Base-by-base conservation (phyloP, 2,888 invertebrate species). In the Drosophila stalkeri region DNA sequence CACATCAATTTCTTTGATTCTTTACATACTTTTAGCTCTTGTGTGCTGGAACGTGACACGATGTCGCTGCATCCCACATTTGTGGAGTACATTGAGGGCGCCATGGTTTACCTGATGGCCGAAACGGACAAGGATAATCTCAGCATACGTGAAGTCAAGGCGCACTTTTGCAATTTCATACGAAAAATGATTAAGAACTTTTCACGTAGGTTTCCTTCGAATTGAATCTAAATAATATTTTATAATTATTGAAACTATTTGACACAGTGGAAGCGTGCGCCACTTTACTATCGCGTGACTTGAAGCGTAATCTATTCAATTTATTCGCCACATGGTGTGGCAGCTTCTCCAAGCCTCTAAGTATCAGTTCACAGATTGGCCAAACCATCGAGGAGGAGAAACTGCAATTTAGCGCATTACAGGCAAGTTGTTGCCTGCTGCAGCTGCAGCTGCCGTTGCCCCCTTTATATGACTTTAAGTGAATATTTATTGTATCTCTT, bases 301-400 rank as follows among this genome's bases (percentile, higher is more conserved):
- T 98, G 54, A 95, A 98, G 60, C 95, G 97, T 80, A 97, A 96
- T 91, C 94, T 99, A 72, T 99, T 99, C 93, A 95, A 96, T 79
- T 94, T 99, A 77, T 99, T 99, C 93, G 97, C 98, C 39, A 96
- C 96, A 51, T 99, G 99, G 99, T 97, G 98, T 89, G 99, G 98
- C 2, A 95, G 96, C 73, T 97, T 98, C 90, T 96, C 97, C 0
- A 94, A 95, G 79, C 95, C 96, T 39, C 94, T 96, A n/a, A 94
- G 94, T 49, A 87, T 94, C 68, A 79, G 86, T 56, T 72, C 93
- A 92, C 78, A 94, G 93, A 83, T 92, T 72, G 92, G 92, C n/a
- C 91, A 91, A 69, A 91, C 91, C 6, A 93, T 94, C 55, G 93
- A 94, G 41, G 95, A 95, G 82, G 95, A 95, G 69, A 93, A 95